Conservation (phyloP, 2,888 invertebrate species). For the Dugesia japonica region DNA sequence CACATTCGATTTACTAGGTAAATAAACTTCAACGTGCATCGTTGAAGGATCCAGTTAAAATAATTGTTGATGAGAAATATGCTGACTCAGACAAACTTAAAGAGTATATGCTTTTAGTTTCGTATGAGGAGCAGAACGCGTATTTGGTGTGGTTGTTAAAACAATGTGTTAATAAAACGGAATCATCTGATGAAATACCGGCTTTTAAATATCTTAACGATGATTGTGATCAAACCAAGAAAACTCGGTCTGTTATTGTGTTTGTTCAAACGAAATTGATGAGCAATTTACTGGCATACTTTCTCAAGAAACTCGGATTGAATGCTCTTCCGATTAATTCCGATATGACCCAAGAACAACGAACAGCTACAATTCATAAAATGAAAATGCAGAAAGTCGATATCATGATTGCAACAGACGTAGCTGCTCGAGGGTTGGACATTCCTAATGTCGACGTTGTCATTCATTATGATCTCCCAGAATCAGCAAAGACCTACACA, state of each 20-base stretch:
- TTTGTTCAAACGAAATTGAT: slow-evolving; percentile 87
- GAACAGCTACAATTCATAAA: slow-evolving; percentile 81
- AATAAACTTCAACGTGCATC: slow-evolving; percentile 90
- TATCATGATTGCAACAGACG: slow-evolving; percentile 89
- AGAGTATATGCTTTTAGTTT: slow-evolving; percentile 84
- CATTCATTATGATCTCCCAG: not conserved
- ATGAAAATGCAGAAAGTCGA: slow-evolving; percentile 83
- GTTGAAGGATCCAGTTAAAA: slow-evolving; percentile 75
- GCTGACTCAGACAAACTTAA: slow-evolving; percentile 89
- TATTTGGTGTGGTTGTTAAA: slow-evolving; percentile 20
- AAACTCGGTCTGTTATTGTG: slow-evolving; percentile 78
- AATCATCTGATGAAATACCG: not conserved
- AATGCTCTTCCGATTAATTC: slow-evolving; percentile 92
- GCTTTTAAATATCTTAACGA: not conserved
- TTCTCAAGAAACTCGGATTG: slow-evolving; percentile 74
- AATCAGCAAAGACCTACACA: not conserved
- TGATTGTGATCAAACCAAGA: not conserved
- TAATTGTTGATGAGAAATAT: slow-evolving; percentile 84
- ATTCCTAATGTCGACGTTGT: not conserved
- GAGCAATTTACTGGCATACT: slow-evolving; percentile 69
- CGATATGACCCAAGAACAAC: slow-evolving; percentile 90
- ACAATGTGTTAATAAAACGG: not conserved
- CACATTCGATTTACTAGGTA: too few relatives aligned
- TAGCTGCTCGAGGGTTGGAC: slow-evolving; percentile 57
- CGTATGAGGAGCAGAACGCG: slow-evolving; percentile 50